These are phyloP conservation scores for Lasioglossum villosulum DNA, from an alignment of 2,888 invertebrate genomes.

Conservation along the genomic window DNA sequence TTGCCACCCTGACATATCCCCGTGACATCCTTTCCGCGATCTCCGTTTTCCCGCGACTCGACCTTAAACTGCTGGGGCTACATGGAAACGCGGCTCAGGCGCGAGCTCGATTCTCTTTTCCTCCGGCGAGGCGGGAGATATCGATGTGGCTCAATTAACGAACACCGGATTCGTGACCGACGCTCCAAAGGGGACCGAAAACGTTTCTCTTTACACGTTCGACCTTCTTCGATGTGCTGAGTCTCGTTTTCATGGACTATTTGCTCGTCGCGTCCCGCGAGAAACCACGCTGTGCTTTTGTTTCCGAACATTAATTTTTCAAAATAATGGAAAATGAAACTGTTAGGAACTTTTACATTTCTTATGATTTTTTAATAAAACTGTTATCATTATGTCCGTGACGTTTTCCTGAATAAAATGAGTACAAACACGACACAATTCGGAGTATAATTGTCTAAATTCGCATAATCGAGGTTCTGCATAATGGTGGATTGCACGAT, in stretches of 20 bases:
- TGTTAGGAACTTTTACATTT: not conserved
- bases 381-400: not conserved
- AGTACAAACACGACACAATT: not conserved
- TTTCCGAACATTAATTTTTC: not conserved
- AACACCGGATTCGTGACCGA: not conserved
- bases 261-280: not conserved
- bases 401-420: not conserved
- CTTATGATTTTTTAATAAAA: not conserved
- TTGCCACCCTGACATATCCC: slow-evolving; percentile 56
- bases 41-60: slow-evolving; percentile 32
- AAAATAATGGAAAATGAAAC: too few species aligned
- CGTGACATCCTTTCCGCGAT: slow-evolving; percentile 52
- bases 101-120: not conserved
- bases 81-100: slow-evolving; percentile 8
- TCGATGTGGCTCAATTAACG: slow-evolving; percentile 19
- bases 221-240: slow-evolving; percentile 22
- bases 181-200: slow-evolving; percentile 30
- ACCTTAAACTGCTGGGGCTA: slow-evolving; percentile 33
- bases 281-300: not conserved
- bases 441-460: not conserved
- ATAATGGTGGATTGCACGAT: not conserved
- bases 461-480: not conserved
- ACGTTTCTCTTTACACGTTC: slow-evolving; percentile 34
- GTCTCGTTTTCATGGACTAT: not conserved
- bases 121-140: not conserved